Conservation (phyloP, 2,797 vertebrate genomes). For the Mormyrus hasselquistii region DNA sequence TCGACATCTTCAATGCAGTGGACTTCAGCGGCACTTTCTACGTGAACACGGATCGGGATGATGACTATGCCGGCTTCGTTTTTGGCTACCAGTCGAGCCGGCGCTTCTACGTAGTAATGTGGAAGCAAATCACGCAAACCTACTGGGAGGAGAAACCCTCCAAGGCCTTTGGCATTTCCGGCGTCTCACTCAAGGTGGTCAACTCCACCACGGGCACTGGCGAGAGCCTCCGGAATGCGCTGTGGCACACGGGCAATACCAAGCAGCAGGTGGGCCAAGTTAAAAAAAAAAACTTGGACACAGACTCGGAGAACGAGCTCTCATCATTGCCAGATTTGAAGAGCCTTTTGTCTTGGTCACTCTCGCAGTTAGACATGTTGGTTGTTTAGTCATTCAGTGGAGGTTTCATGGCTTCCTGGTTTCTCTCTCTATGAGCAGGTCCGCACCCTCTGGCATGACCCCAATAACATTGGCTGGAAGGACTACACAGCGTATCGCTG, state of each 20-base stretch:
- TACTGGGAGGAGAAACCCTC: conserved; percentile 93
- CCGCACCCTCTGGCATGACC: conserved; percentile 90
- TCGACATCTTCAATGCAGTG: conserved; percentile 80
- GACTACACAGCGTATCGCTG: conserved; percentile 91
- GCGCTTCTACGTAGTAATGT: conserved; percentile 94
- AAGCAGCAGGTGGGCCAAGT: conserved; percentile 72
- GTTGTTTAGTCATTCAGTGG: background rate
- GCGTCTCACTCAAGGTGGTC: conserved; percentile 90
- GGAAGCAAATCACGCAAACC: conserved; percentile 95
- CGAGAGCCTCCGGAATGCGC: conserved; percentile 84
- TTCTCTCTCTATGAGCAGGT: conserved; percentile 61
- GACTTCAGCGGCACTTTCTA: conserved; percentile 97
- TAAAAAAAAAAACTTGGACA: background rate
- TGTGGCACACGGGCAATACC: conserved; percentile 96
- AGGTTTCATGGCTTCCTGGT: background rate
- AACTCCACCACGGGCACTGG: conserved; percentile 90
- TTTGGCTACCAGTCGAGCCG: conserved; percentile 93
- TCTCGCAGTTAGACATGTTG: background rate
- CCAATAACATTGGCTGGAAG: conserved; percentile 91
- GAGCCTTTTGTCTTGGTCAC: background rate
- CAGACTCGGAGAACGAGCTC: background rate
- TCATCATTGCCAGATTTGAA: background rate
- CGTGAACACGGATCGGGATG: conserved; percentile 90
- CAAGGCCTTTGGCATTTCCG: conserved; percentile 85
- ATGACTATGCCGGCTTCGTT: conserved; percentile 91